Evolutionary conservation across 2,888 invertebrate species (phyloP).

Genomic region (Epinotia bilunana): DNA sequence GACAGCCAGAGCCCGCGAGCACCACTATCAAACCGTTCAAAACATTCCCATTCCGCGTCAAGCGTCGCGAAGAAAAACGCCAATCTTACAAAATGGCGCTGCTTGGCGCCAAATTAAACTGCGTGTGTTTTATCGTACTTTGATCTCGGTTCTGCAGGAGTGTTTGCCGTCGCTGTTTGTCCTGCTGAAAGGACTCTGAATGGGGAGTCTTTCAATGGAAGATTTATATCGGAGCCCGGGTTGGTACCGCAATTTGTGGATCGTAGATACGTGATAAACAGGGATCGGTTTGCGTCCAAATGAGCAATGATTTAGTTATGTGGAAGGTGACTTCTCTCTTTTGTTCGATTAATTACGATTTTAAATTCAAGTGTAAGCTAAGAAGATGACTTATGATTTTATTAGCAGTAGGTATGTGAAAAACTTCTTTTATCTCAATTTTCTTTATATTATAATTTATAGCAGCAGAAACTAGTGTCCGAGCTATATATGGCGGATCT

Average conservation of each 20-base stretch:
- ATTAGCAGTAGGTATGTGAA: no score
- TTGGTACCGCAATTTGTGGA: constrained; percentile 77
- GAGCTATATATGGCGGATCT: no score
- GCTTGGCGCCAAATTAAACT: constrained; percentile 82
- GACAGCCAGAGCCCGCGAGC: neutral
- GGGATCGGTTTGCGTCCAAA: constrained; percentile 42
- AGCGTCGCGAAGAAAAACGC: constrained; percentile 51
- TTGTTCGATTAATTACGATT: no score
- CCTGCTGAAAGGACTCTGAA: constrained; percentile 72
- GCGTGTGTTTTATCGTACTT: constrained; percentile 78
- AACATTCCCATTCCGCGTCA: constrained; percentile 25
- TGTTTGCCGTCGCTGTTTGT: constrained; percentile 81
- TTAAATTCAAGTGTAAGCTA: no score
- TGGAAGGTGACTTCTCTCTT: no score
- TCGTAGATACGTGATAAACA: constrained; percentile 75
- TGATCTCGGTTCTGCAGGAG: constrained; percentile 77
- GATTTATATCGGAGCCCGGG: constrained; percentile 76
- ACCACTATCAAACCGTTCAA: constrained; percentile 9
- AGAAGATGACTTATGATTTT: no score
- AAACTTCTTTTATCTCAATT: no score
- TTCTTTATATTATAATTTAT: no score
- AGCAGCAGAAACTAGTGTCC: no score
- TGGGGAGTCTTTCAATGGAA: constrained; percentile 75
- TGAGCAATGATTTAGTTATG: constrained; percentile 19
- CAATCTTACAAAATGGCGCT: constrained; percentile 76